Base-by-base conservation (phyloP, 2,888 invertebrate species). In the Andrena fulva region DNA sequence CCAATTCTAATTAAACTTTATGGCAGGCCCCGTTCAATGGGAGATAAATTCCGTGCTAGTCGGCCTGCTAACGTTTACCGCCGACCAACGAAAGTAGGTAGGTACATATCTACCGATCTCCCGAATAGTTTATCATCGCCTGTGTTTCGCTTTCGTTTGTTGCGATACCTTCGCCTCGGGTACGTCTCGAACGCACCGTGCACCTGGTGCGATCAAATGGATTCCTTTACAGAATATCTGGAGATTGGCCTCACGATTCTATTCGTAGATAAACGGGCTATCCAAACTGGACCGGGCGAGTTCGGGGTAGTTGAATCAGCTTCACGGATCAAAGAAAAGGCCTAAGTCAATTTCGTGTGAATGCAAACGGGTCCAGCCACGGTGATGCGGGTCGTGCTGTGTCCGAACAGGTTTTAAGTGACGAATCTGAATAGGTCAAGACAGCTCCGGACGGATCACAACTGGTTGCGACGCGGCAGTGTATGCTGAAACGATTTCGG, bases 1-100 rank as follows among this genome's bases (percentile, higher is more conserved):
- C 69, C 77, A 50, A 83, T 83, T 82, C 66, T 78, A 82, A 82
- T 83, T 82, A 77, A 83, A 82, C 67, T 82, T 83, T 82, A 83
- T 71, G 54, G 35, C 24, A 35, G 35, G 27, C 10, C 8, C 33
- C 29, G 48, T 75, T 66, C 52, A 74, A 80, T 70, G 60, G 69
- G 16, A 60, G 50, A 81, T 81, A 81, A 81, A 81, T 80, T 74
- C 52, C 29, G 33, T n/a, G 33, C 59, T 29, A 3, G 10, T n/a
- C 35, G 63, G 50, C 20, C 42, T 62, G 42, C 50, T 54, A 54
- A 66, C 66, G 42, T 73, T 54, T 6, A 16, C 48, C n/a, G 42
- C 16, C 24, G 27, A 80, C 64, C 64, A 52, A 80, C 72, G 60
- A 31, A 75, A 16, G 33, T 50, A 42, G 29, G 29, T 29, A 29